Conservation (phyloP, 2,113 vertebrate species). For the Notarius lentiginosus region DNA sequence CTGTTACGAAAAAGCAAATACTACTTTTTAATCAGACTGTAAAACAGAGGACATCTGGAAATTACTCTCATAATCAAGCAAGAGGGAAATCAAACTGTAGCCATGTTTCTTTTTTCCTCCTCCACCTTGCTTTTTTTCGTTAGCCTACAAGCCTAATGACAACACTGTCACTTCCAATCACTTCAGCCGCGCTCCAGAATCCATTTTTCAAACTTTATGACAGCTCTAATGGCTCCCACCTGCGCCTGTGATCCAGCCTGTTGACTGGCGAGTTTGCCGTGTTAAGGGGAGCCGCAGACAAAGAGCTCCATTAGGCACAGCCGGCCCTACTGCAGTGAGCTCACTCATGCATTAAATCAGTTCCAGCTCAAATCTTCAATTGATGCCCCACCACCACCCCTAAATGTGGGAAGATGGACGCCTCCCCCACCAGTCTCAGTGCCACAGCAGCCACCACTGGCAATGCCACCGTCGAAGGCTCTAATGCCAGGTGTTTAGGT, state of each 20-base stretch:
- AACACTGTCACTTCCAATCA: constrained; percentile 98
- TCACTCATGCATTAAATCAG: constrained; percentile 96
- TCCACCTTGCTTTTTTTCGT: constrained; percentile 52
- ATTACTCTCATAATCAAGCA: constrained; percentile 84
- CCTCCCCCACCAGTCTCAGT: constrained; percentile 25
- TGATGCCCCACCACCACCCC: constrained; percentile 53
- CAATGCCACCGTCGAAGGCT: background rate
- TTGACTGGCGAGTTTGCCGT: constrained; percentile 86
- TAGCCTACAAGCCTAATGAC: constrained; percentile 88
- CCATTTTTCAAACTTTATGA: constrained; percentile 99
- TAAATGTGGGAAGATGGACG: constrained; percentile 18
- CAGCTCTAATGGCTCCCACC: constrained; percentile 97
- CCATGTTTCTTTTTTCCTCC: constrained; percentile 62
- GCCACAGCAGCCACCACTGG: background rate
- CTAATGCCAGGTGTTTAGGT: background rate
- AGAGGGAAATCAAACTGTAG: constrained; percentile 81
- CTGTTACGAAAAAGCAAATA: constrained; percentile 58
- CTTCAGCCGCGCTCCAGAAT: constrained; percentile 81
- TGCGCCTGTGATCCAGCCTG: constrained; percentile 82
- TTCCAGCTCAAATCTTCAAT: constrained; percentile 81
- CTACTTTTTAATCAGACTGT: constrained; percentile 75
- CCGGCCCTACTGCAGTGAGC: constrained; percentile 86
- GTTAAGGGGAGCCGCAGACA: constrained; percentile 86
- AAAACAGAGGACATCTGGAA: constrained; percentile 84
- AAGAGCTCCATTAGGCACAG: constrained; percentile 88